Conservation (phyloP, 23 tunicate genomes). For the Botrylloides violaceus region DNA sequence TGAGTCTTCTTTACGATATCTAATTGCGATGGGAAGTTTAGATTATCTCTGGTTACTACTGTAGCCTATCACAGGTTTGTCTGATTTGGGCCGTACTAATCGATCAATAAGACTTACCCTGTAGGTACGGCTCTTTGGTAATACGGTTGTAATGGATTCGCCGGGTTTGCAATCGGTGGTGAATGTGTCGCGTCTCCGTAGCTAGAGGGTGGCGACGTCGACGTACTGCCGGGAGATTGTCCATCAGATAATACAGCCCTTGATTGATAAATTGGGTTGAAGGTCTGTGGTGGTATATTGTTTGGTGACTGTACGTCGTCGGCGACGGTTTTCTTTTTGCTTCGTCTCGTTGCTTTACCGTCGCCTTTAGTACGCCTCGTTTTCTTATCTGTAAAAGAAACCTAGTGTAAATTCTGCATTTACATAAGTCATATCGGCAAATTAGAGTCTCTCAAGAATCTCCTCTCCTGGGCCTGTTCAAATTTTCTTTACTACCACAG, state of each 20-base stretch:
- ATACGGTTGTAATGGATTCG: constrained; percentile 7
- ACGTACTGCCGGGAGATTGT: constrained; percentile 60
- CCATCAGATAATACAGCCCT: constrained; percentile 21
- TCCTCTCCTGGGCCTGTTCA: no score
- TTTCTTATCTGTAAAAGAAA: constrained; percentile 8
- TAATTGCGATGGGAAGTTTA: no score
- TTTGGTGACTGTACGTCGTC: constrained; percentile 13
- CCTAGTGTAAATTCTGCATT: no score
- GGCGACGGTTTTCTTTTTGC: constrained; percentile 41
- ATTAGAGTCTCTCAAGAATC: no score
- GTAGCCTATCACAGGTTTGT: no score
- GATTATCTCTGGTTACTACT: no score
- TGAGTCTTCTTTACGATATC: no score
- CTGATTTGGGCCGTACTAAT: no score
- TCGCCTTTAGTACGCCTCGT: constrained; percentile 57
- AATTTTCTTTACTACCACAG: no score
- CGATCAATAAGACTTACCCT: background rate
- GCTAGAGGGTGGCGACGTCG: constrained; percentile 59
- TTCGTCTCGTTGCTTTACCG: constrained; percentile 43
- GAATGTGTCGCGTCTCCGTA: constrained; percentile 72
- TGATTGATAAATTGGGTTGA: constrained; percentile 15
- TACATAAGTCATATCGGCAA: no score
- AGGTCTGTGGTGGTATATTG: constrained; percentile 12
- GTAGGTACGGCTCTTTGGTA: constrained; percentile 11
- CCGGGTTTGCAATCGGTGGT: constrained; percentile 35